phyloP scores from a whole-genome alignment of 2,113 vertebrate genomes.

The Trichechus manatus region DNA sequence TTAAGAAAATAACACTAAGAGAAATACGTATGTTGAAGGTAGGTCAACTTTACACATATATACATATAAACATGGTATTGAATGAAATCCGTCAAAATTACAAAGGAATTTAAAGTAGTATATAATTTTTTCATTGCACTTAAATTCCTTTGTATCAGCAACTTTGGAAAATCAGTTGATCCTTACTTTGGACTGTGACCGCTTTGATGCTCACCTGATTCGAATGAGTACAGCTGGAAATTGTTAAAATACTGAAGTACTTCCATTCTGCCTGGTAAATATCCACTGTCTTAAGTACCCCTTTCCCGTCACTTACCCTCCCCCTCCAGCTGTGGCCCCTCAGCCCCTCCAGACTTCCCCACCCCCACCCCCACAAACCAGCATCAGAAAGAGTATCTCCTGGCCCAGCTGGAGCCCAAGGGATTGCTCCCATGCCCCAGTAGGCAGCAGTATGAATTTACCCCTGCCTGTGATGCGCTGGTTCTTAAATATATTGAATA shows the following conservation, averaged over 20 bases:
- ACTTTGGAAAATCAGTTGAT: neutral
- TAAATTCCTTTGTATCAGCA: slow-evolving; percentile 29
- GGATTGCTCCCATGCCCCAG: accelerated
- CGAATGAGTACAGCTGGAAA: neutral
- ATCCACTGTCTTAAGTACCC: neutral
- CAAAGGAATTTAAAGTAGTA: neutral
- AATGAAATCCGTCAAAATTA: neutral
- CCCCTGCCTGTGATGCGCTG: neutral
- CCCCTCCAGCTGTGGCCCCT: neutral
- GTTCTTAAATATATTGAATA: neutral
- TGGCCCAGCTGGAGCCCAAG: neutral
- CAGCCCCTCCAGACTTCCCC: neutral
- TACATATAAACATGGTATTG: neutral
- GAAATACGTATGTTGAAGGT: slow-evolving; percentile 94
- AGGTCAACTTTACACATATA: slow-evolving; percentile 9
- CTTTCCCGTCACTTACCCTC: neutral
- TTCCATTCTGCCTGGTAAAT: neutral
- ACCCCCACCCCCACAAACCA: neutral
- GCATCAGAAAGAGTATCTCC: neutral
- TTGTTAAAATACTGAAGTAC: neutral
- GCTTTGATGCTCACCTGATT: neutral
- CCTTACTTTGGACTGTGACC: neutral
- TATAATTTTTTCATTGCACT: neutral
- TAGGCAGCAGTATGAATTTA: accelerated
- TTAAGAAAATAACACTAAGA: slow-evolving; percentile 93